phyloP scores from a whole-genome alignment of 37 sponge, comb jelly and placozoan genomes.

The Spongilla lacustris region DNA sequence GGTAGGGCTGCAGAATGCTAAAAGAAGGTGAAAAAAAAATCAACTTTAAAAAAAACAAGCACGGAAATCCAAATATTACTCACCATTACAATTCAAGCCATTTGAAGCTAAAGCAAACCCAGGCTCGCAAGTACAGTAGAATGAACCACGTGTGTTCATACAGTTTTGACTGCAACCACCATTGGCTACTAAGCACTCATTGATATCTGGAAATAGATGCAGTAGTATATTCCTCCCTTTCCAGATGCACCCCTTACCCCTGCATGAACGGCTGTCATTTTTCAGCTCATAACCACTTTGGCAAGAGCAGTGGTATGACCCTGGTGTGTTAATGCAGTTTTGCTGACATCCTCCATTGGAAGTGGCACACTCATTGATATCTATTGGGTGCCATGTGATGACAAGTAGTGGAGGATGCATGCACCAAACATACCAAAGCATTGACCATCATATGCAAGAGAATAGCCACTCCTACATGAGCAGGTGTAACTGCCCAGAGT shows the following conservation, averaged over 20 bases:
- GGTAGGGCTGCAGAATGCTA: neutral
- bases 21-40: too few species aligned
- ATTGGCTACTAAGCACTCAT: neutral
- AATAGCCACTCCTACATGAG: neutral
- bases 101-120: too few species aligned
- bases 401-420: too few species aligned
- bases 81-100: too few species aligned
- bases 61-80: neutral
- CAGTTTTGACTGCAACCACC: neutral
- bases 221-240: neutral
- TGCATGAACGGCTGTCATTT: neutral
- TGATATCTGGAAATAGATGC: neutral
- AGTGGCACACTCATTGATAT: constrained; percentile 41
- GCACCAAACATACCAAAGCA: too few species aligned
- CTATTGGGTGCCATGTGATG: neutral
- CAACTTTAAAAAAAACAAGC: neutral
- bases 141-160: neutral
- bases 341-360: constrained; percentile 33
- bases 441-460: too few species aligned
- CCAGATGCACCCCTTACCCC: neutral
- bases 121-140: too few species aligned
- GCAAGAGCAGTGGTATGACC: constrained; percentile 24
- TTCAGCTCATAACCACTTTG: neutral
- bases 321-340: constrained; percentile 23
- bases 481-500: neutral